Evolutionary conservation across 35 echinoderm and acorn worm species (phyloP).

Genomic region (Lytechinus variegatus): DNA sequence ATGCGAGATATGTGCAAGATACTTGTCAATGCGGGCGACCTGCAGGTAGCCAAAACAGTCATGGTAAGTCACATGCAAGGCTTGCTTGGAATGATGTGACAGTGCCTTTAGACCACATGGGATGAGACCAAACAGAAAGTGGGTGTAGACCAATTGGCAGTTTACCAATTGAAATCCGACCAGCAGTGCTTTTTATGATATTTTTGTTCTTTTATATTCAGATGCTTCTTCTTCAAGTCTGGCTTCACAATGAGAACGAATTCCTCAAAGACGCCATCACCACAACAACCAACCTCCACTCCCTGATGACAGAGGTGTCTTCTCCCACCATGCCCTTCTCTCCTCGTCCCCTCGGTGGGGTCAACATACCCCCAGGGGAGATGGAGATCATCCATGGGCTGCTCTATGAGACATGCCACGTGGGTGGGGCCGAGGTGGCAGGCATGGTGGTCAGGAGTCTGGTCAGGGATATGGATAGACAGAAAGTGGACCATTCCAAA

Average conservation of each 20-base stretch:
- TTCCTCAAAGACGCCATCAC: conserved; percentile 50
- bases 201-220: neutral
- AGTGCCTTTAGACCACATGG: no score
- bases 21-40: no score
- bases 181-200: neutral
- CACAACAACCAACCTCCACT: conserved; percentile 45
- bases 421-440: conserved; percentile 76
- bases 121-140: no score
- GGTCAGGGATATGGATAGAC: conserved; percentile 50
- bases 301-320: conserved; percentile 54
- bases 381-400: conserved; percentile 54
- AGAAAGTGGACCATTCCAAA: neutral
- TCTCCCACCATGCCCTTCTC: conserved; percentile 33
- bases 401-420: conserved; percentile 62
- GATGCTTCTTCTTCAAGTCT: conserved; percentile 88
- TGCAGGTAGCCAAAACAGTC: no score
- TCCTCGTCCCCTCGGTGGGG: neutral
- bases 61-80: no score
- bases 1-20: no score
- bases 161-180: no score
- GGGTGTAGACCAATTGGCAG: no score
- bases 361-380: neutral
- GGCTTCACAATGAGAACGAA: conserved; percentile 79
- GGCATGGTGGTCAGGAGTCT: conserved; percentile 70
- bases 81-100: no score